Base-by-base conservation (phyloP, 2,888 invertebrate genomes). In the Sisyra terminalis region DNA sequence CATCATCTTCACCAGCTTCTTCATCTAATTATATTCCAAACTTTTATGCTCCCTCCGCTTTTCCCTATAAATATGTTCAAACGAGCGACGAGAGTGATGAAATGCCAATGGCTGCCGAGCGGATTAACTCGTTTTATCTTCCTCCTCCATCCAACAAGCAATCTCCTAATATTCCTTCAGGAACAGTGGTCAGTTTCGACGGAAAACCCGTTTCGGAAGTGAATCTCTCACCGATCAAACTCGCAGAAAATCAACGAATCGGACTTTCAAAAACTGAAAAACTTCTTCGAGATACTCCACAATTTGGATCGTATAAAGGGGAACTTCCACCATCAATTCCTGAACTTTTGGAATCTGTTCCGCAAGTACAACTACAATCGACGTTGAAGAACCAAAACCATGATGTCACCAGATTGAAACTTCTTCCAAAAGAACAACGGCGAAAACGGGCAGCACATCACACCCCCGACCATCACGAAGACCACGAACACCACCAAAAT, bases 191-290 rank as follows among this genome's bases (percentile, higher is more conserved):
- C 4, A 75, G 82, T 1, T 85, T 77, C 51, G 84, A 85, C 51
- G 85, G 84, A 0, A 82, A 80, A 58, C 73, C 72, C 39, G 71
- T 85, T 4, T 73, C 79, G 2, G 80, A 80, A 36, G 72, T 75
- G 0, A 70, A 75, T 49, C 61, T 75, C 9, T 65, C 73, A 1
- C 63, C 67, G 16, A 56, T 55, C 6, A 56, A 53, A 44, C 62
- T 58, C 44, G 45, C 51, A 10, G 50, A 48, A 17, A 39, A 52
- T 15, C 45, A 53, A 6, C 55, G 58, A 29, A 52, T 44, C 50
- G 60, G 60, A 40, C 54, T 63, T 3, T 67, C 65, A 1, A 68
- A 70, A 46, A 64, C 75, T 0, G 73, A 79, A 43, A 62, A 75
- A 32, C 60, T 80, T 2, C 66, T 78, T 39, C 73, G 72, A 51